Evolutionary conservation across 2,888 invertebrate species (phyloP), one percentile per base, ranked within the genome.

Genomic region (Bimastos eiseni): DNA sequence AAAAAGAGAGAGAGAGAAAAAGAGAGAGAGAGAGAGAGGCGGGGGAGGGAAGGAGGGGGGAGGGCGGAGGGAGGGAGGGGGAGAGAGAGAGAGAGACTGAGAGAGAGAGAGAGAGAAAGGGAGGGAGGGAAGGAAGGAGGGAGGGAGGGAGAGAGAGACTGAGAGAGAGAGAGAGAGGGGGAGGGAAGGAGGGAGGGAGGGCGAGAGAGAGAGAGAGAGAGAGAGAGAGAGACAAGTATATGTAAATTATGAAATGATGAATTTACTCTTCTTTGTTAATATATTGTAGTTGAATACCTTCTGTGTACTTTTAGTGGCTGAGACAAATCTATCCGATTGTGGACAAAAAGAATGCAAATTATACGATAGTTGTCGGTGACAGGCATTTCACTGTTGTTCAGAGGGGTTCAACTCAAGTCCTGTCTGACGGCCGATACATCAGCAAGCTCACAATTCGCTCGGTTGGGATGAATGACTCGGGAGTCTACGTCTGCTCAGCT

Each of bases 361-460:
- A 37, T 8, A 86, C 86, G 11, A 86, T 86, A 86, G 86, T 86
- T 37, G 33, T 55, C 5, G 90, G 34, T 19, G 55, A 36, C 21
- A 6, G 33, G 15, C 90, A 90, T 70, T 90, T 90, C 55, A 30
- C 55, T 30, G 90, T 90, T 37, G n/a, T 90, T 17, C 84, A 83
- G 36, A 21, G 37, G 13, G 90, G 84, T 17, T 38, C 37, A 8
- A 34, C 38, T 21, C 90, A 38, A 33, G 34, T 36, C 34, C 37
- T 83, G 3, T 34, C 37, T 15, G 44, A 84, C 19, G 90, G 44
- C 4, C 4, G 38, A 30, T 90, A 41, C 41, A 15, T 44, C 36
- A 90, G 90, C 86, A 90, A 83, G 41, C 90, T 90, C 33, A 90
- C 90, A 33, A 90, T 90, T 37, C 33, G 83, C 34, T 36, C 36